Evolutionary conservation across 2,888 invertebrate species (phyloP), one percentile per base, ranked within the genome.

Genomic region (Ecliptopera silaceata): DNA sequence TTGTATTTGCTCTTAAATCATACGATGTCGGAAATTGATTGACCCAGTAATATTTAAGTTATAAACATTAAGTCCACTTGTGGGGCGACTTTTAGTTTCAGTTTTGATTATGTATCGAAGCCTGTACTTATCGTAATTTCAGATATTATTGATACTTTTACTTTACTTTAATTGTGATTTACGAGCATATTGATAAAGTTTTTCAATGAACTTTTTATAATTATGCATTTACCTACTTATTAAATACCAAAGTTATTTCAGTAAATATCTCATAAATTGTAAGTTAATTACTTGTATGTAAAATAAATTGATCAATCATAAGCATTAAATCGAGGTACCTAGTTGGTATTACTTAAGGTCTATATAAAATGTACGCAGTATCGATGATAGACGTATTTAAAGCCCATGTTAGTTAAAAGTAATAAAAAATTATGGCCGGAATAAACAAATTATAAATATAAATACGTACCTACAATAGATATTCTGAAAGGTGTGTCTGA

Each of bases 21-120:
- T 63, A 49, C 61, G 79, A 68, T 76, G 77, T 78, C 75, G 83
- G 81, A 82, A 78, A 77, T 75, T 69, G 71, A 72, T 69, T 78
- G 78, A 80, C 83, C 82, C 69, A 79, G 75, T 79, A 80, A 76
- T 80, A 79, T 79, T 78, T 72, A 74, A n/a, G n/a, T n/a, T n/a
- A 77, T 73, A 63, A 73, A 67, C 68, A 61, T 64, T 66, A 57
- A 60, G 64, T 64, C 66, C 66, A 66, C 69, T 72, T 58, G 72
- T 57, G 59, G 67, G 75, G 74, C 78, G 54, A 68, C 77, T 76
- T 74, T 75, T 68, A 60, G 69, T 70, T 68, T 72, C 56, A 65
- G 50, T 66, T 64, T 66, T 62, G 64, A 62, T 70, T 72, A 63
- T 60, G 64, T 34, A 61, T 58, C 46, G 36, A 50, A 43, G 49